Evolutionary conservation across 2,888 invertebrate species (phyloP), one percentile per base, ranked within the genome.

Genomic region (Cephus pygmeus): DNA sequence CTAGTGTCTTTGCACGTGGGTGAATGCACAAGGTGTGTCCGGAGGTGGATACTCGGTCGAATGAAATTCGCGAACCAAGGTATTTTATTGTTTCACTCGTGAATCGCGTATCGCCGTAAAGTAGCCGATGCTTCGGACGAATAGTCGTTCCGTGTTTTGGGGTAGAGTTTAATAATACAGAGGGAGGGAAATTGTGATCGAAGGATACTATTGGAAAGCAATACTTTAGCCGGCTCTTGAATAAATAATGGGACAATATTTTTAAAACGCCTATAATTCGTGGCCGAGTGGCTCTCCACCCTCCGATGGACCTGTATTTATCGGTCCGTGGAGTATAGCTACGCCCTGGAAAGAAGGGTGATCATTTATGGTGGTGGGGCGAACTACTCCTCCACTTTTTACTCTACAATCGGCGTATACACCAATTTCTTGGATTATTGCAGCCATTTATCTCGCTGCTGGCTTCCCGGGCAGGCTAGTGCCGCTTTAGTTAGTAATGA

Each of bases 201-300:
- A 87, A 87, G 85, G 85, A 86, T 87, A 85, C 88, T 90, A 91
- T 91, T 88, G 91, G 90, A 91, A 91, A 91, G 88, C 90, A 87
- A 91, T 91, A 90, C 87, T 87, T 91, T 91, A 90, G 90, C 86
- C 87, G 68, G 80, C 81, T 81, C 79, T 82, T 91, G 91, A 91
- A 91, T 91, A 91, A 91, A 88, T 91, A 87, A 91, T 90, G 89
- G 87, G 88, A 91, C 91, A 91, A 91, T 91, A 91, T 91, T 91
- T 91, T 91, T 91, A 91, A 91, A 91, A 91, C 91, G 91, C 90
- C 91, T 90, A 90, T 91, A 91, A 91, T 91, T 91, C 91, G 90
- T 82, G 87, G 86, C 83, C 81, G 83, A 81, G 81, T 82, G 85
- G 80, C 86, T 83, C 84, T 81, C 87, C 78, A 85, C 87, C 86